Conservation (phyloP, 1,140 invertebrate species). For the Drosophila burlai region DNA sequence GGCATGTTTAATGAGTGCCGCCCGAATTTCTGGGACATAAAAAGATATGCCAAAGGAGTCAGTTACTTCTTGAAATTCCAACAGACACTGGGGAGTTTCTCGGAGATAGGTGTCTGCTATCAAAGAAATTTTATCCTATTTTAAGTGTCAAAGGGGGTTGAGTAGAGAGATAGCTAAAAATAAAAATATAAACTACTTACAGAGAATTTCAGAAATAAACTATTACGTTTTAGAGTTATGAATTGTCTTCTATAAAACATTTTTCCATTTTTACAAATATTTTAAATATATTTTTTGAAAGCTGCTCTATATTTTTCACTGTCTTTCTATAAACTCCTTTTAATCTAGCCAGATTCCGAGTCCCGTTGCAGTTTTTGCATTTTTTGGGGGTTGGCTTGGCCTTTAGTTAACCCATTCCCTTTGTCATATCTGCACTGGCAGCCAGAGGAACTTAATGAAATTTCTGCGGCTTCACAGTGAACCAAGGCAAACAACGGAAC, state of each 20-base stretch:
- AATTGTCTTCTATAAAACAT: background rate
- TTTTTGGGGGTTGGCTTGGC: constrained; percentile 13
- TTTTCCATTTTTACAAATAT: background rate
- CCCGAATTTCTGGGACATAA: background rate
- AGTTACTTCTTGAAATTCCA: background rate
- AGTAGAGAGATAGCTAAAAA: background rate
- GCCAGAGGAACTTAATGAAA: constrained; percentile 74
- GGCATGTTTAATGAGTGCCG: constrained; percentile 37
- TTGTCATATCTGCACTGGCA: constrained; percentile 69
- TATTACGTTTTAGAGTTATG: too few species aligned
- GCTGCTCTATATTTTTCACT: background rate
- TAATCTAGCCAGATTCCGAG: constrained; percentile 4
- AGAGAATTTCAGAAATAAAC: background rate
- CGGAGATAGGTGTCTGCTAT: background rate
- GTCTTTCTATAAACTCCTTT: background rate
- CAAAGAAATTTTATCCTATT: background rate
- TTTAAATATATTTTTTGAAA: background rate
- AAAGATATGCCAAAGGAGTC: constrained; percentile 1
- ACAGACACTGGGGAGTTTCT: background rate
- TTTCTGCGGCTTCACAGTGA: constrained; percentile 72
- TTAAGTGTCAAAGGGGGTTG: too few species aligned
- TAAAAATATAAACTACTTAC: background rate
- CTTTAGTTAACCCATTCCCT: constrained; percentile 55
- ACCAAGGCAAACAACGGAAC: constrained; percentile 65
- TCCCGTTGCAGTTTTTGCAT: constrained; percentile 43